These are phyloP conservation scores for Drosophila atroscutellata DNA, from an alignment of 2,888 invertebrate genomes.

Conservation along the genomic window DNA sequence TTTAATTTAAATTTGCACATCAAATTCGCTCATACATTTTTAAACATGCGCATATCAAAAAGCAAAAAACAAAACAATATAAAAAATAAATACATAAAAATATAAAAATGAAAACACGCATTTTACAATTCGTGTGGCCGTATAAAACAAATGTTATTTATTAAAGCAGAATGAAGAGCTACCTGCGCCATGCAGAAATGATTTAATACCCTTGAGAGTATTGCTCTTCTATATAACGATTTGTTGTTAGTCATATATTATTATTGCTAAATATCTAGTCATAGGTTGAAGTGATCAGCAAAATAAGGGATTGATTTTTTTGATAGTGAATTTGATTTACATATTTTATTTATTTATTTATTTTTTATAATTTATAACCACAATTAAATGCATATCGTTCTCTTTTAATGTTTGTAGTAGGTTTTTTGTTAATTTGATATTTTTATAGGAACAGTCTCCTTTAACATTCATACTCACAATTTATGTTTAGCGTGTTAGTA, in stretches of 20 bases:
- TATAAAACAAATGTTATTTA: slow-evolving; percentile 49
- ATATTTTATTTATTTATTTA: neutral
- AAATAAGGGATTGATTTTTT: neutral
- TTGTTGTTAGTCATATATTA: neutral
- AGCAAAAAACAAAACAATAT: neutral
- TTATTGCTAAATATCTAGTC: neutral
- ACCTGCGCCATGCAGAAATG: neutral
- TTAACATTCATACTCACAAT: neutral
- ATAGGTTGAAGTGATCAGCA: neutral
- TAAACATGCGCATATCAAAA: slow-evolving; percentile 48
- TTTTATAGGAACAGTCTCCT: neutral
- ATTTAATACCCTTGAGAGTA: slow-evolving; percentile 6
- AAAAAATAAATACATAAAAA: slow-evolving; percentile 1
- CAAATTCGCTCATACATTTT: slow-evolving; percentile 71
- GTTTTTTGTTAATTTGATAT: neutral
- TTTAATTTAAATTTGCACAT: slow-evolving; percentile 78
- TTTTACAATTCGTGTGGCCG: slow-evolving; percentile 25
- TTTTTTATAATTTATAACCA: neutral
- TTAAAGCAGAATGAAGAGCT: slow-evolving; percentile 13
- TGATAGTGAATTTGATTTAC: neutral
- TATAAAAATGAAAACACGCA: slow-evolving; percentile 23
- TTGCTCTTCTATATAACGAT: neutral
- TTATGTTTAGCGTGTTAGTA: neutral
- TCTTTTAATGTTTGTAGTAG: neutral
- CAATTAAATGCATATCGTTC: neutral